Conservation (phyloP, 2,113 vertebrate species). For the Xyliphius kryptos region DNA sequence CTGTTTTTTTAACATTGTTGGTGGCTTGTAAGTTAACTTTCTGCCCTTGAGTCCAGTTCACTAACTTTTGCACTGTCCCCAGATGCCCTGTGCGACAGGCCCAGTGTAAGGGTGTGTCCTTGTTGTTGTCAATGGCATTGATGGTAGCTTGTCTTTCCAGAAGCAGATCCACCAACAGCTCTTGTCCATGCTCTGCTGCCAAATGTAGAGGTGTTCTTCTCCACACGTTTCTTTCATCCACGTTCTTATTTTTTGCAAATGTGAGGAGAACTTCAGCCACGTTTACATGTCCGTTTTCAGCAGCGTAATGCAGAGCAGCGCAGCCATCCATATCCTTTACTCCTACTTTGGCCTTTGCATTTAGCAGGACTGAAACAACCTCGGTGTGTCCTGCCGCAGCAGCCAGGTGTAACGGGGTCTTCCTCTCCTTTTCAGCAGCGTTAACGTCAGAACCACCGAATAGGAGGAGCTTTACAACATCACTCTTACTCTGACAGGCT, state of each 20-base stretch:
- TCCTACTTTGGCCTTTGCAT: slow-evolving; percentile 51
- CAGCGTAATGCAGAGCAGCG: slow-evolving; percentile 63
- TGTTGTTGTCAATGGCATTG: slow-evolving; percentile 62
- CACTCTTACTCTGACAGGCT: slow-evolving; percentile 45
- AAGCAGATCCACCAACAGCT: slow-evolving; percentile 49
- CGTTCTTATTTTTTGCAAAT: slow-evolving; percentile 55
- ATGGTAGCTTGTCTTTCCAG: slow-evolving; percentile 57
- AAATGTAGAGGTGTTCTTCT: slow-evolving; percentile 66
- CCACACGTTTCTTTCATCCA: slow-evolving; percentile 64
- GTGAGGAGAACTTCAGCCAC: slow-evolving; percentile 50
- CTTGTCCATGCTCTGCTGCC: slow-evolving; percentile 58
- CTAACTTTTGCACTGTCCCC: slow-evolving; percentile 49
- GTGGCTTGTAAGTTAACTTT: slow-evolving; percentile 56
- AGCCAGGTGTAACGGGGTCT: slow-evolving; percentile 65
- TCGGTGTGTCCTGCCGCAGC: slow-evolving; percentile 52
- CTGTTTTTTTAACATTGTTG: slow-evolving; percentile 65
- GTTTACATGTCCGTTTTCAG: slow-evolving; percentile 48
- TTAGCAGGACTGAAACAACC: slow-evolving; percentile 47
- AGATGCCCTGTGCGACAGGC: slow-evolving; percentile 60
- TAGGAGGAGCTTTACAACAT: slow-evolving; percentile 59
- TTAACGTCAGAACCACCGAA: slow-evolving; percentile 56
- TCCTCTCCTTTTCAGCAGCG: slow-evolving; percentile 62
- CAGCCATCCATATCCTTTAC: slow-evolving; percentile 72
- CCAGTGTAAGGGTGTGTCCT: slow-evolving; percentile 67
- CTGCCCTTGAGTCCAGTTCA: slow-evolving; percentile 52